A percentile compares a stretch with the other conserved stretches of the same genome.
phyloP scores from a whole-genome alignment of 2,888 invertebrate species.

The Capitulum mitella region DNA sequence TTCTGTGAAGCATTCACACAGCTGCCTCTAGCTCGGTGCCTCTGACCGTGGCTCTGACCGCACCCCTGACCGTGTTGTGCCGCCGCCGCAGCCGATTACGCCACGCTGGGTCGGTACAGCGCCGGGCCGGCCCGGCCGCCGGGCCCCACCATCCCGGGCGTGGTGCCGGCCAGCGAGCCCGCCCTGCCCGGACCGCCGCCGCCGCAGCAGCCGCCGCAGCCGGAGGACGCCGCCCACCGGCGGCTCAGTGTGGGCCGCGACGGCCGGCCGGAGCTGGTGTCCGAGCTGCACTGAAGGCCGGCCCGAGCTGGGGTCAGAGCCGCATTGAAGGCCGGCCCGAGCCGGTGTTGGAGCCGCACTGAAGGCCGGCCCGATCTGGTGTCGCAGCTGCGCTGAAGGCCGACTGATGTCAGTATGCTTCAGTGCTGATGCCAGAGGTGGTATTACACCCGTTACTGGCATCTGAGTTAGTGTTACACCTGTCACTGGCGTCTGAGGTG shows the following conservation, averaged over 20 bases:
- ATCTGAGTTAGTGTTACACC: no score
- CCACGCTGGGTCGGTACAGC: slow-evolving; percentile 27
- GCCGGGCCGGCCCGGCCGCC: not conserved
- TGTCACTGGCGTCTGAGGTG: no score
- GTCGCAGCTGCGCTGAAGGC: not conserved
- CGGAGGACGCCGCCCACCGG: slow-evolving; percentile 38
- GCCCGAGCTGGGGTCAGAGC: not conserved
- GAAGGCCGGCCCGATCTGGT: not conserved
- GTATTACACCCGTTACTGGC: no score
- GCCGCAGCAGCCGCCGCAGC: not conserved
- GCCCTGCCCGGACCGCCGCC: slow-evolving; percentile 51
- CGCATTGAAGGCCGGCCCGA: not conserved
- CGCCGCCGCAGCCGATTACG: not conserved
- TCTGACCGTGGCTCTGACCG: not conserved
- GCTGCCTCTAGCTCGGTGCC: no score
- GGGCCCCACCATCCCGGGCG: slow-evolving; percentile 14
- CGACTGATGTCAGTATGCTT: no score
- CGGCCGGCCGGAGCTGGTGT: slow-evolving; percentile 55
- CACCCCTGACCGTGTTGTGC: not conserved
- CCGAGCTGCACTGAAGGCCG: slow-evolving; percentile 46
- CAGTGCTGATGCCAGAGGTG: no score
- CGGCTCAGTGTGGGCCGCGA: slow-evolving; percentile 51
- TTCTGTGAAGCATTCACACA: no score
- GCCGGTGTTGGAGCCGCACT: not conserved
- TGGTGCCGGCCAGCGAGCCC: slow-evolving; percentile 21